Conservation (phyloP, 1,140 invertebrate genomes). For the Danaus melanippus region DNA sequence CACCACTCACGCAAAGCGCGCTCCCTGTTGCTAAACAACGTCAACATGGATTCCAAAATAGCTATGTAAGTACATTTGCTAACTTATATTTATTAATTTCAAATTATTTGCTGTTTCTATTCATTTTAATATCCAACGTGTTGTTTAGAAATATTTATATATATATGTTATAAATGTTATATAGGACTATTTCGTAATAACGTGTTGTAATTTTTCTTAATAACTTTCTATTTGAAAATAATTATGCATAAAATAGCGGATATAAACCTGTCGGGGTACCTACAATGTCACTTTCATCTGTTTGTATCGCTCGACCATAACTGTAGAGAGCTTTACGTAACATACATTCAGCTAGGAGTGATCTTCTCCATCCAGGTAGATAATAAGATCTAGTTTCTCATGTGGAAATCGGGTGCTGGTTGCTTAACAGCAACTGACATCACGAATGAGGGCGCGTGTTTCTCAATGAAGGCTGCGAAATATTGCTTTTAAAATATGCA, state of each 20-base stretch:
- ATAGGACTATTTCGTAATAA: constrained; percentile 27
- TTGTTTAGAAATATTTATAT: too few species aligned
- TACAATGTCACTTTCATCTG: constrained; percentile 48
- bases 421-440: constrained; percentile 56
- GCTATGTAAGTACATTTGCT: constrained; percentile 46
- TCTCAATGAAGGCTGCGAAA: constrained; percentile 67
- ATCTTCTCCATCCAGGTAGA: constrained; percentile 25
- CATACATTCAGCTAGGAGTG: constrained; percentile 12
- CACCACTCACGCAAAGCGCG: constrained; percentile 23
- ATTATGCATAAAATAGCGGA: constrained; percentile 22
- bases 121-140: too few species aligned
- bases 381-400: constrained; percentile 56
- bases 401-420: constrained; percentile 63
- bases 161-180: constrained; percentile 3
- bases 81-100: too few species aligned
- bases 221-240: constrained; percentile 50
- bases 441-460: constrained; percentile 65
- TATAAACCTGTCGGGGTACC: constrained; percentile 32
- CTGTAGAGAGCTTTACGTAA: constrained; percentile 39
- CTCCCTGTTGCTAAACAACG: constrained; percentile 23
- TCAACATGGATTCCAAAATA: constrained; percentile 48
- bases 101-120: too few species aligned
- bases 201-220: constrained; percentile 27
- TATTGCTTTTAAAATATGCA: constrained; percentile 64
- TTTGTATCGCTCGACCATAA: constrained; percentile 29